Evolutionary conservation across 37 sponge, comb jelly and placozoan genomes (phyloP).

Genomic region (Ianthella basta): DNA sequence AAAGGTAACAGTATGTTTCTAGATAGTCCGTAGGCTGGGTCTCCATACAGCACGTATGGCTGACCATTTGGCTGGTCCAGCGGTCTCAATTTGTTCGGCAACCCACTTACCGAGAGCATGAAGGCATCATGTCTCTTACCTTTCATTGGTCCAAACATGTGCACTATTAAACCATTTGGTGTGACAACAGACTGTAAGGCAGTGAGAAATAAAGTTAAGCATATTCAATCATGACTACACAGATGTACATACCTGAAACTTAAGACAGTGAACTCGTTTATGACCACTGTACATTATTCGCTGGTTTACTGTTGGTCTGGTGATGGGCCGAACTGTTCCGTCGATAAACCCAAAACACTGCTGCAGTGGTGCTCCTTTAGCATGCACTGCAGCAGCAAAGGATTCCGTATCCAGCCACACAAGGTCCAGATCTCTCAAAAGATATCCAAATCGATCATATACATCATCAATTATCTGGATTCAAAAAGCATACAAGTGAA

Average conservation of each 20-base stretch:
- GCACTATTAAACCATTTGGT: constrained; percentile 12
- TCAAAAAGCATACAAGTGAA: no score
- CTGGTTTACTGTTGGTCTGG: background rate
- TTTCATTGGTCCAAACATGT: background rate
- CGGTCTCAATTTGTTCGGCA: background rate
- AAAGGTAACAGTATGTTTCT: background rate
- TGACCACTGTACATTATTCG: constrained; percentile 19
- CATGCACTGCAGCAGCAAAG: background rate
- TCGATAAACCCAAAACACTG: background rate
- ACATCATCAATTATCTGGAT: constrained; percentile 5
- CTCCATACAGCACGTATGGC: background rate
- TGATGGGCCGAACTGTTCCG: background rate
- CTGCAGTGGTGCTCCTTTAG: background rate
- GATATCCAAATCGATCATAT: background rate
- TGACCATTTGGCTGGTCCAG: background rate
- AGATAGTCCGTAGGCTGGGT: background rate
- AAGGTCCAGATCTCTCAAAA: background rate
- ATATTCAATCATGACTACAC: background rate
- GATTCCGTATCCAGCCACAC: background rate
- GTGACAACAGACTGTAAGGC: constrained; percentile 2
- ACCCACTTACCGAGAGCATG: background rate
- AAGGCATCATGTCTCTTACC: constrained; percentile 1
- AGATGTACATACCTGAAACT: background rate
- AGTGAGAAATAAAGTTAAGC: background rate
- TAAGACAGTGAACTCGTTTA: background rate